These are phyloP conservation scores for Eilema sororculum DNA, from an alignment of 2,888 invertebrate genomes.

Conservation along the genomic window DNA sequence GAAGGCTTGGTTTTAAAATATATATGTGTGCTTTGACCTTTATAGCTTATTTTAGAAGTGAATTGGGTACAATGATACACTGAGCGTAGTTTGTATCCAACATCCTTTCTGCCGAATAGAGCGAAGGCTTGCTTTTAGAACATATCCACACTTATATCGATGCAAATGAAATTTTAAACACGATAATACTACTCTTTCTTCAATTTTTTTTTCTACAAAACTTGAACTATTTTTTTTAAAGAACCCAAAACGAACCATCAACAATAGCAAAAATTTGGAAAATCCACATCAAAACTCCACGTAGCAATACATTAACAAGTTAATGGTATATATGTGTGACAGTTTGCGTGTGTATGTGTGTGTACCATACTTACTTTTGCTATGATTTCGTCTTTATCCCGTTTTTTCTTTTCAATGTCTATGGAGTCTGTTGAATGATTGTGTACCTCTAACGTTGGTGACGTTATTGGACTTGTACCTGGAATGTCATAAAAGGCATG, in stretches of 20 bases:
- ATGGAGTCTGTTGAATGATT: conserved; percentile 94
- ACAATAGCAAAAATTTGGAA: conserved; percentile 58
- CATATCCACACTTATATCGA: no score
- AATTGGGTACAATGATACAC: no score
- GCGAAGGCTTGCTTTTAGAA: no score
- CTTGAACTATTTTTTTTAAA: neutral
- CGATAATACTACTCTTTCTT: neutral
- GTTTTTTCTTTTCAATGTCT: conserved; percentile 90
- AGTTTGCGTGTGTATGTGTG: conserved; percentile 39
- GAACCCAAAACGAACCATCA: conserved; percentile 71
- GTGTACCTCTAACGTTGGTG: conserved; percentile 89
- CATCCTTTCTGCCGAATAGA: no score
- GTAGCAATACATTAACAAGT: conserved; percentile 65
- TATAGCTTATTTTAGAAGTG: no score
- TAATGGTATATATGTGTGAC: conserved; percentile 66
- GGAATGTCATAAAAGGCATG: conserved; percentile 38
- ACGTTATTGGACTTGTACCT: conserved; percentile 92
- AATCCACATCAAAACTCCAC: conserved; percentile 74
- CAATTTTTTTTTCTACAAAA: neutral
- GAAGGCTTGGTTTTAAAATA: no score
- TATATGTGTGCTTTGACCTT: no score
- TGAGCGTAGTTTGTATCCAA: no score
- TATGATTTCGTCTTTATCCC: conserved; percentile 84
- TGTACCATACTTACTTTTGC: conserved; percentile 77
- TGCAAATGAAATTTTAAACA: neutral